A percentile compares a stretch with the other conserved stretches of the same genome.
Evolutionary conservation across 2,797 vertebrate species (phyloP).

Genomic region (Melopsittacus undulatus): DNA sequence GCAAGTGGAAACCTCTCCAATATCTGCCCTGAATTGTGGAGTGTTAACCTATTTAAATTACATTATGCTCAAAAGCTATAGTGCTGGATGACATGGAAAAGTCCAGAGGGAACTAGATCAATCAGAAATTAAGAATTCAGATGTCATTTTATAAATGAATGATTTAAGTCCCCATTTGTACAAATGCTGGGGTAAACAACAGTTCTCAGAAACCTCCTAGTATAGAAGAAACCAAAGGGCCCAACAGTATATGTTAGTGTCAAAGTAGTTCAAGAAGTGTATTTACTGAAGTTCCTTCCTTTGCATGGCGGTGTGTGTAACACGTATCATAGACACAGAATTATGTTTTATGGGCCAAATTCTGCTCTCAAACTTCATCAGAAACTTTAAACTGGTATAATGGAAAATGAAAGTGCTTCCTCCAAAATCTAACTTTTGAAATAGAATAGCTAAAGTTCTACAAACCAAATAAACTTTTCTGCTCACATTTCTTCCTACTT

Average conservation of each 20-base stretch:
- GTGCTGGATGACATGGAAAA: conserved; percentile 34
- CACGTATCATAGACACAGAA: conserved; percentile 18
- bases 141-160: conserved; percentile 74
- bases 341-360: conserved; percentile 38
- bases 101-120: conserved; percentile 59
- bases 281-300: conserved; percentile 49
- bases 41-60: conserved; percentile 53
- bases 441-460: neutral
- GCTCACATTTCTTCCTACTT: neutral
- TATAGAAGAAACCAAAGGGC: neutral
- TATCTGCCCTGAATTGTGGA: neutral
- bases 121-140: conserved; percentile 63
- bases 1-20: neutral
- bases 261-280: conserved; percentile 49
- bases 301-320: neutral
- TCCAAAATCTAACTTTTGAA: conserved; percentile 34
- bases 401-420: conserved; percentile 33
- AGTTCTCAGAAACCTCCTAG: conserved; percentile 38
- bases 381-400: conserved; percentile 16
- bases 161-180: conserved; percentile 65
- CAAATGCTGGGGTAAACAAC: conserved; percentile 61
- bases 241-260: conserved; percentile 32
- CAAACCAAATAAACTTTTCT: neutral
- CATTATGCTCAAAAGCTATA: conserved; percentile 44
- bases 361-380: conserved; percentile 45